These are phyloP conservation scores for Tetramorium simillimum DNA, from an alignment of 1,140 invertebrate genomes.

Conservation along the genomic window DNA sequence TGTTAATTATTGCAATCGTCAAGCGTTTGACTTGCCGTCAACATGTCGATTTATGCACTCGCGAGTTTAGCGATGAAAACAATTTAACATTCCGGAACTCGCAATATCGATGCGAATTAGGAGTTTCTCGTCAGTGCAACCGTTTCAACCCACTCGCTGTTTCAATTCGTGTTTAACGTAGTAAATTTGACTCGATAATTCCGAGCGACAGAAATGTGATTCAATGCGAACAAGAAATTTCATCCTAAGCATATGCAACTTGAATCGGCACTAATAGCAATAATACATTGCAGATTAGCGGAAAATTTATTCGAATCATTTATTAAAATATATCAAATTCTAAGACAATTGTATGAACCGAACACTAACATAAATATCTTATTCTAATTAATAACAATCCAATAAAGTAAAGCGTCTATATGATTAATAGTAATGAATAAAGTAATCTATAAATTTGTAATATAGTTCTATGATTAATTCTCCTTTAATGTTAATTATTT, in stretches of 20 bases:
- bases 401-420: not conserved
- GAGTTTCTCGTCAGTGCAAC: conserved; percentile 18
- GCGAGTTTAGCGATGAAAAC: conserved; percentile 18
- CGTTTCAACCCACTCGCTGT: not conserved
- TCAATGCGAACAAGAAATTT: not conserved
- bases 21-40: not conserved
- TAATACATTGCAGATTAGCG: not conserved
- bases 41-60: not conserved
- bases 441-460: not conserved
- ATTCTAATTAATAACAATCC: not conserved
- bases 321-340: not conserved
- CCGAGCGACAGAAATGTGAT: conserved; percentile 28
- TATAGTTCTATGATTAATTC: too few relatives aligned
- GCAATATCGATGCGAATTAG: conserved; percentile 33
- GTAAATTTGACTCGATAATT: conserved; percentile 43
- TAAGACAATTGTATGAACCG: not conserved
- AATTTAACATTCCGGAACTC: conserved; percentile 32
- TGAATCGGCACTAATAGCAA: conserved; percentile 41
- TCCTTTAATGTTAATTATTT: too few relatives aligned
- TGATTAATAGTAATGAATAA: not conserved
- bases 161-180: not conserved
- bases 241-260: conserved; percentile 34
- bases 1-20: not conserved
- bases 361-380: not conserved
- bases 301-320: conserved; percentile 13